Evolutionary conservation across 2,888 invertebrate species (phyloP).

Genomic region (Parnassius mnemosyne): DNA sequence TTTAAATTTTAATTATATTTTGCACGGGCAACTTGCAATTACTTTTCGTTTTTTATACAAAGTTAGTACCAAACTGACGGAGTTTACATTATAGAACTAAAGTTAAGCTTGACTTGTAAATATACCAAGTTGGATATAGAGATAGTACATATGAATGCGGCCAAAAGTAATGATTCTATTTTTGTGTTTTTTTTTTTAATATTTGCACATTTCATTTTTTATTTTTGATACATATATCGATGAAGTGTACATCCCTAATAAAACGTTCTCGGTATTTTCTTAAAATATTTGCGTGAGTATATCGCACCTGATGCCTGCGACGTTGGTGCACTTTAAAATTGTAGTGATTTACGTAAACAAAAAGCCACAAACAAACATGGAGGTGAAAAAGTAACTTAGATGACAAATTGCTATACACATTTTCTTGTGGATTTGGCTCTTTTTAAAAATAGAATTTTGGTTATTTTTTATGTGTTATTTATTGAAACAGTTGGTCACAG

Average conservation of each 20-base stretch:
- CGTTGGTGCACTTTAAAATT: slow-evolving; percentile 72
- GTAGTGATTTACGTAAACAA: slow-evolving; percentile 70
- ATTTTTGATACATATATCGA: slow-evolving; percentile 31
- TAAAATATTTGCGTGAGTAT: slow-evolving; percentile 78
- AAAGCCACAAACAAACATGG: slow-evolving; percentile 47
- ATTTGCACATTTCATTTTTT: too few species aligned
- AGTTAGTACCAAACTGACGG: too few species aligned
- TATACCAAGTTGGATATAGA: too few species aligned
- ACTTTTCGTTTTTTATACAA: too few species aligned
- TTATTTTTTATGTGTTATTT: too few species aligned
- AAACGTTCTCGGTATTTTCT: slow-evolving; percentile 70
- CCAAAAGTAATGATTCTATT: background rate
- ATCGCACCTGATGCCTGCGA: slow-evolving; percentile 71
- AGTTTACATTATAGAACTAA: too few species aligned
- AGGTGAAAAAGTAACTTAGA: slow-evolving; percentile 32
- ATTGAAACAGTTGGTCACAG: too few species aligned
- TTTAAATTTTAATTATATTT: slow-evolving; percentile 17
- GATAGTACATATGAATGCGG: too few species aligned
- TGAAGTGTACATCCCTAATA: slow-evolving; percentile 49
- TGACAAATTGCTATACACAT: background rate
- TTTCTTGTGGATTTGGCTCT: too few species aligned
- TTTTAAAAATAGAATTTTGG: too few species aligned
- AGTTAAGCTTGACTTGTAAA: too few species aligned
- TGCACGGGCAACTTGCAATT: slow-evolving; percentile 1
- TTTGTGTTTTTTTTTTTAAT: background rate